Conservation (phyloP, 2,888 invertebrate genomes). For the Ypsolopha scabrella region DNA sequence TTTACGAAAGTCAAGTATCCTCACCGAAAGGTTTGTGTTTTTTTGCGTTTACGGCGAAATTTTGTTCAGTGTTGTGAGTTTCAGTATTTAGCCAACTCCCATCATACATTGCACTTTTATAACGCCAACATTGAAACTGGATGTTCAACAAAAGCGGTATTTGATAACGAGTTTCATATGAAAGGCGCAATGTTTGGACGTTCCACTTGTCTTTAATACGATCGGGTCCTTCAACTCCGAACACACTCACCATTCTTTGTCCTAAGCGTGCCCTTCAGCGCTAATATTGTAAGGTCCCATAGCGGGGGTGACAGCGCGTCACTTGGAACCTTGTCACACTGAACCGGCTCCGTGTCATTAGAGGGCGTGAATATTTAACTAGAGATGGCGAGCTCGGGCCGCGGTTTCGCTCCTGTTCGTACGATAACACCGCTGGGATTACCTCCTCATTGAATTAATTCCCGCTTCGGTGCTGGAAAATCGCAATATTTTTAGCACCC, state of each 20-base stretch:
- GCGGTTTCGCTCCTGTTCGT: constrained; percentile 33
- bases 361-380: constrained; percentile 63
- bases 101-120: no score
- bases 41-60: no score
- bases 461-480: constrained; percentile 37
- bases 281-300: neutral
- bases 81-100: no score
- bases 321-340: constrained; percentile 42
- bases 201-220: no score
- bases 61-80: no score
- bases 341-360: constrained; percentile 54
- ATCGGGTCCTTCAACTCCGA: no score
- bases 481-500: no score
- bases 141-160: no score
- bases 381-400: constrained; percentile 43
- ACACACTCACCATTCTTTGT: neutral
- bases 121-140: no score
- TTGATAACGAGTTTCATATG: neutral
- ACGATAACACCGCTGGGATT: constrained; percentile 47
- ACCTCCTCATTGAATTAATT: constrained; percentile 55
- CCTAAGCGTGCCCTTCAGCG: neutral
- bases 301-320: constrained; percentile 9
- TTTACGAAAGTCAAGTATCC: no score
- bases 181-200: no score
- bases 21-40: no score